Base-by-base conservation (phyloP, 2,797 vertebrate species). In the Melanotaenia nigrans region DNA sequence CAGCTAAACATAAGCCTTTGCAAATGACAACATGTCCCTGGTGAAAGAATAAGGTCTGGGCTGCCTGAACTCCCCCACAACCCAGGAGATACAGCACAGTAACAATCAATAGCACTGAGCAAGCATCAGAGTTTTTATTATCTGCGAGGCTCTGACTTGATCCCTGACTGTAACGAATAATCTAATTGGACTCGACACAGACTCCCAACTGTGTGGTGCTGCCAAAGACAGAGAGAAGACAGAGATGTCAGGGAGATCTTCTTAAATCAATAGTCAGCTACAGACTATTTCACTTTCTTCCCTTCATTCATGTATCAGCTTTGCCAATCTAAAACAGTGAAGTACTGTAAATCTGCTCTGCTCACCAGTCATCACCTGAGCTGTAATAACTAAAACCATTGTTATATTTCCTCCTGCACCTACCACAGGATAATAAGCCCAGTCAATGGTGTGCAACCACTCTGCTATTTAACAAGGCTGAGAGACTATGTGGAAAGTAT, bases 31-130 rank as follows among this genome's bases (percentile, higher is more conserved):
- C 2, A 28, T 20, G 45, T 74, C 78, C 71, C 72, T 40, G 67
- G 77, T 79, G 83, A 78, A 81, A 83, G 47, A 63, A 69, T 57
- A 28, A 61, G 40, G 65, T 65, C 77, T 75, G 25, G 6, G 55
- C 32, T 10, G 70, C 76, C 65, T 74, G 71, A 64, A 66, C 68
- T 61, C 57, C 61, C 36, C 56, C 56, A 14, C 74, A 76, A 68
- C 78, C 59, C 67, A 60, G 53, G 76, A 86, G 85, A 68, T 75
- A 63, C 75, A 51, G 64, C 61, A 53, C 47, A 56, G 69, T 68
- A 81, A 73, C 71, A 84, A 92, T 93, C 89, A 73, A 94, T 90
- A 90, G 59, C 71, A 78, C 75, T 78, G 87, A 89, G 83, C 75
- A 85, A 79, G 77, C 84, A 71, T 88, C 73, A 75, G 70, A 86